Percentiles rank a stretch among this genome's conserved stretches.
phyloP scores from a whole-genome alignment of 2,797 vertebrate species.

The Acridotheres tristis region DNA sequence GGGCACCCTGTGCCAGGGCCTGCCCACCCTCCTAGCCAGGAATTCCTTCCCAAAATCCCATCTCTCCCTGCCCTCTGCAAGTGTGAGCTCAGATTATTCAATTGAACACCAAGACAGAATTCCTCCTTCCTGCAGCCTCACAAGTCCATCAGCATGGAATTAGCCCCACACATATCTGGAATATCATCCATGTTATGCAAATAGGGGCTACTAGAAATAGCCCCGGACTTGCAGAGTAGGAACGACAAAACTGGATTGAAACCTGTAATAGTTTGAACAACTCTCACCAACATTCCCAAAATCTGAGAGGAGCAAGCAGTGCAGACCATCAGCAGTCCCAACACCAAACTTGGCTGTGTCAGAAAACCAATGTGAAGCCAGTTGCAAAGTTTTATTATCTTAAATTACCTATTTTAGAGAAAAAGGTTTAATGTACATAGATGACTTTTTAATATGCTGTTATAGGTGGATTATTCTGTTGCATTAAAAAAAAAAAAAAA shows the following conservation, averaged over 20 bases:
- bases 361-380: neutral
- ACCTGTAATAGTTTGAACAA: accelerated
- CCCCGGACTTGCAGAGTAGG: no score
- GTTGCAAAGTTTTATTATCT: neutral
- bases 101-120: neutral
- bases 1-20: neutral
- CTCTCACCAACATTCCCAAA: neutral
- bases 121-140: neutral
- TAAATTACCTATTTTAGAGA: neutral
- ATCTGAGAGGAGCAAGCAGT: neutral
- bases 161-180: accelerated
- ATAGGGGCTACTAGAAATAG: neutral
- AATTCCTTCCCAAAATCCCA: neutral
- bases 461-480: neutral
- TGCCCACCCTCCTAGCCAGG: accelerated
- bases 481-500: accelerated
- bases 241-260: neutral
- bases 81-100: neutral
- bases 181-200: neutral
- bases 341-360: neutral
- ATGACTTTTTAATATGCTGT: neutral
- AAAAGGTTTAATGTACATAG: neutral
- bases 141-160: neutral
- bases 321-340: neutral
- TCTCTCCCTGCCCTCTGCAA: accelerated